Base-by-base conservation (phyloP, 1,140 invertebrate genomes). In the Piezodorus guildinii region DNA sequence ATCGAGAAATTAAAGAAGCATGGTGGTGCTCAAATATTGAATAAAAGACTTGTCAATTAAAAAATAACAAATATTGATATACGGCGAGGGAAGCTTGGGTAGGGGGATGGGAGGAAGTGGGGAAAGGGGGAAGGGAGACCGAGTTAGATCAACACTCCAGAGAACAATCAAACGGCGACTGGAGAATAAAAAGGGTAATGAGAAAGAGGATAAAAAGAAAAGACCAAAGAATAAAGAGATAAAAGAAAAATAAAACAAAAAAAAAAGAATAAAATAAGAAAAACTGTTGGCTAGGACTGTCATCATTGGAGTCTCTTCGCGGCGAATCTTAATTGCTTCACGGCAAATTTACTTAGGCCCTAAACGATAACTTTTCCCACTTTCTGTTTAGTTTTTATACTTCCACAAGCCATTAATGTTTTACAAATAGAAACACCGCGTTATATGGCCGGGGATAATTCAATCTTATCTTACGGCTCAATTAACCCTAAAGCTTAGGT, bases 121-220 rank as follows among this genome's bases (percentile, higher is more conserved):
- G 49, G 43, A 54, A 46, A 67, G 65, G 64, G 19, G 69, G 67
- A 64, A 66, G 71, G 69, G 69, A 69, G 63, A 69, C 63, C 52
- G 46, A 66, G 67, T 62, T 67, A 69, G 6, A 39, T 39, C 34
- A 39, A 39, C 34, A 39, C 34, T 39, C 34, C 4, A 39, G 34
- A 39, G 34, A 39, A 39, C 34, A 39, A 39, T 39, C 34, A 39
- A 59, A 64, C 51, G 69, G 21, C 25, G 72, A 70, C 71, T 25
- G 4, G 49, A 21, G 49, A 52, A 21, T 52, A 21, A 52, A 52
- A 52, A 19, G 17, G 23, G 23, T 52, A 21, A 25, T 52, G 17
- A 52, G 23, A 52, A 25, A 52, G 49, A 52, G 17, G 49, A 39
- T 39, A 39, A 39, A 39, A 39, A 39, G 34, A 39, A 39, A 39